Percentiles rank a stretch among this genome's conserved stretches.
These are phyloP conservation scores for Drosophila trichaetosa DNA, from an alignment of 2,888 invertebrate genomes.

Conservation along the genomic window DNA sequence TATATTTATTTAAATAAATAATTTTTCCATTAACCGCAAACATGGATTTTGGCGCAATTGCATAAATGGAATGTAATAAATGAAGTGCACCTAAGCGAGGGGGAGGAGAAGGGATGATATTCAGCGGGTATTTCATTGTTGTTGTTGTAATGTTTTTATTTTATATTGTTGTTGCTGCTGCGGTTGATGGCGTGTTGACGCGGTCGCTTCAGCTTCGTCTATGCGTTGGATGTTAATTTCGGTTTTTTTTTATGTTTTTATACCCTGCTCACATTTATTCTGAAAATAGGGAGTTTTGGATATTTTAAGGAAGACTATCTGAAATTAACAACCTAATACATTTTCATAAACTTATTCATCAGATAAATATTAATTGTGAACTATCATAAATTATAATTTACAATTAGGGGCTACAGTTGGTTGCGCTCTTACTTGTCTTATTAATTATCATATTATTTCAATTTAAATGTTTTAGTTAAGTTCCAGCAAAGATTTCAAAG, in stretches of 20 bases:
- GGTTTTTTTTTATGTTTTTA: constrained; percentile 5
- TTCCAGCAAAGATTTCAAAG: neutral
- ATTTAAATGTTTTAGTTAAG: neutral
- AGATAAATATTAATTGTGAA: neutral
- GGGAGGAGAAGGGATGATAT: neutral
- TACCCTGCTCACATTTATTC: constrained; percentile 9
- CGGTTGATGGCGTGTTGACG: constrained; percentile 64
- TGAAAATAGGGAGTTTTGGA: neutral
- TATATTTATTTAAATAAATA: constrained; percentile 77
- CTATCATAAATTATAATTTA: neutral
- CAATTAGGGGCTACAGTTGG: neutral
- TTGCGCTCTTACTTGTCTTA: neutral
- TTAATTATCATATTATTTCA: neutral
- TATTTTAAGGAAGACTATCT: neutral
- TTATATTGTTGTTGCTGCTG: constrained; percentile 49
- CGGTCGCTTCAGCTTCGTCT: constrained; percentile 48
- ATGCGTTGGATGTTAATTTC: constrained; percentile 36
- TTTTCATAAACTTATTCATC: neutral
- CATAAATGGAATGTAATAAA: constrained; percentile 75
- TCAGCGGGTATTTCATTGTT: constrained; percentile 1
- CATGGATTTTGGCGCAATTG: constrained; percentile 76
- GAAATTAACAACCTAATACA: neutral
- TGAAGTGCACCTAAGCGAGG: constrained; percentile 55
- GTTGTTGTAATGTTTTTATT: neutral
- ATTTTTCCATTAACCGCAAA: constrained; percentile 78